phyloP scores from a whole-genome alignment of 2,888 invertebrate species.

The Augiades crinisus region DNA sequence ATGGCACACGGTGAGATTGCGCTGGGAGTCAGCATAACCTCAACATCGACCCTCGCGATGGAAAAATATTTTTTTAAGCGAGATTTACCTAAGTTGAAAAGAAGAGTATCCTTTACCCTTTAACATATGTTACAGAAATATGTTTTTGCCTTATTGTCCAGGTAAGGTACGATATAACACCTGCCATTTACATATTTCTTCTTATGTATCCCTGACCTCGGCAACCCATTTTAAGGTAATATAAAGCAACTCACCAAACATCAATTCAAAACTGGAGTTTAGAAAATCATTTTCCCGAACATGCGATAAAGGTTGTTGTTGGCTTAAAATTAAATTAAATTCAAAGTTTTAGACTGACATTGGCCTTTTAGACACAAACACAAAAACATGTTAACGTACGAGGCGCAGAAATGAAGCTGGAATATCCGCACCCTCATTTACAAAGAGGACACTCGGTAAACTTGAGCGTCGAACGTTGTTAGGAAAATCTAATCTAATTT shows the following conservation, averaged over 20 bases:
- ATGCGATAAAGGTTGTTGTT: constrained; percentile 6
- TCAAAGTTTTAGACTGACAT: constrained; percentile 35
- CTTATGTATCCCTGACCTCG: too few relatives aligned
- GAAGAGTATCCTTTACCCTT: too few relatives aligned
- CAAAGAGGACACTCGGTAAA: constrained; percentile 36
- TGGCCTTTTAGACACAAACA: constrained; percentile 43
- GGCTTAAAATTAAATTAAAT: constrained; percentile 20
- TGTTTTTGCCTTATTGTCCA: too few relatives aligned
- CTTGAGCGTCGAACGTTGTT: not conserved
- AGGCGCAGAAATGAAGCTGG: constrained; percentile 57
- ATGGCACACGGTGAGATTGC: too few relatives aligned
- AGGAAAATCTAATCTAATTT: not conserved
- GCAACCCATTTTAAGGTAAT: too few relatives aligned
- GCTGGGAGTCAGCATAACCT: too few relatives aligned
- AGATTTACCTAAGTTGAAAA: too few relatives aligned
- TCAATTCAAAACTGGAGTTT: not conserved
- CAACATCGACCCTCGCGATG: too few relatives aligned
- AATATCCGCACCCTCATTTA: constrained; percentile 58
- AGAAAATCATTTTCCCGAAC: constrained; percentile 20
- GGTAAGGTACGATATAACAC: too few relatives aligned
- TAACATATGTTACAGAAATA: too few relatives aligned
- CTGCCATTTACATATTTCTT: too few relatives aligned
- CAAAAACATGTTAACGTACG: constrained; percentile 44
- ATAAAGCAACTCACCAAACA: not conserved
- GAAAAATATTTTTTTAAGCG: too few relatives aligned